Evolutionary conservation across 2,888 invertebrate genomes (phyloP).

Genomic region (Nymphalis urticae): DNA sequence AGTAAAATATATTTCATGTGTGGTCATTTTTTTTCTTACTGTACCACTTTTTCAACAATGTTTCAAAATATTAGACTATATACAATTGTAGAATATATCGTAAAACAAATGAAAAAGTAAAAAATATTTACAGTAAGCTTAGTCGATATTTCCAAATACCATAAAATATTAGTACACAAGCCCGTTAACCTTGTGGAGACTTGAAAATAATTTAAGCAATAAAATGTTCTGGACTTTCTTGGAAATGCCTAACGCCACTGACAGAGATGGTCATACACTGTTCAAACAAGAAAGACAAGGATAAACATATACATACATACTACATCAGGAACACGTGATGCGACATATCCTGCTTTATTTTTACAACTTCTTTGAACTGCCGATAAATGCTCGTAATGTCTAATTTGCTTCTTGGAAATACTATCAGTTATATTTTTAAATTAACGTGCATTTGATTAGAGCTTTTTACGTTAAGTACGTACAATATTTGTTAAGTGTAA

Average conservation of each 20-base stretch:
- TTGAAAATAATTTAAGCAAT: constrained; percentile 12
- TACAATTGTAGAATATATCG: too few relatives aligned
- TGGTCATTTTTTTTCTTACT: too few relatives aligned
- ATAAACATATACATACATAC: constrained; percentile 26
- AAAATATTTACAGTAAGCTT: background rate
- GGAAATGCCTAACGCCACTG: constrained; percentile 20
- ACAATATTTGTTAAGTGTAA: too few relatives aligned
- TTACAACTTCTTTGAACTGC: constrained; percentile 57
- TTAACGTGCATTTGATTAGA: too few relatives aligned
- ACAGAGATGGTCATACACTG: constrained; percentile 28
- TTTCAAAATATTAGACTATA: too few relatives aligned
- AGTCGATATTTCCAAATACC: constrained; percentile 14
- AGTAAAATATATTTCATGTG: too few relatives aligned
- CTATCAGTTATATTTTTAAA: too few relatives aligned
- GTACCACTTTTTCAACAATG: too few relatives aligned
- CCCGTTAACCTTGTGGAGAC: constrained; percentile 14
- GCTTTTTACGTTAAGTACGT: too few relatives aligned
- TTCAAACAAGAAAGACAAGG: constrained; percentile 33
- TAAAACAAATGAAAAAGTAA: too few relatives aligned
- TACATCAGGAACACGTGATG: constrained; percentile 47
- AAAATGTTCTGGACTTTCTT: constrained; percentile 28
- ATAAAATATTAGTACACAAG: constrained; percentile 15
- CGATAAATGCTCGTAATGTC: constrained; percentile 30
- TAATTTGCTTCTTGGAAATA: constrained; percentile 29
- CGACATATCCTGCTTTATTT: constrained; percentile 48